Evolutionary conservation across 1,140 invertebrate genomes (phyloP), one percentile per base, ranked within the genome.

Genomic region (Capitella teleta): DNA sequence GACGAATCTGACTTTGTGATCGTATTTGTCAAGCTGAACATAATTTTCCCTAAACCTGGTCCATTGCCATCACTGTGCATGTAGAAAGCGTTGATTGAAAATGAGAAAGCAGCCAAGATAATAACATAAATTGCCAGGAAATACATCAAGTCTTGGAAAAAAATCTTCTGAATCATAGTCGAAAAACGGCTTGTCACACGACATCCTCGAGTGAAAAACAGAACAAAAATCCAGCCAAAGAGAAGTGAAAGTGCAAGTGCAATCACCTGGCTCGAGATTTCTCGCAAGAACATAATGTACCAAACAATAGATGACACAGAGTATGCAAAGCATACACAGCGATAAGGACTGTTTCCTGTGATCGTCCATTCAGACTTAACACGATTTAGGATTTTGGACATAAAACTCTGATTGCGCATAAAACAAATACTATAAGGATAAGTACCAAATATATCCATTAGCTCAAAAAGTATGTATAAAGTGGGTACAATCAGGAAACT

Each of bases 111-210:
- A 41, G 44, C 28, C 21, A 51, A 41, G 26, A 51, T 28, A 26
- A 51, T 51, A 18, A 38, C 49, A 26, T 51, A 51, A 18, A 51
- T 41, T 16, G 49, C 44, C 10, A 51, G 49, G 49, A 51, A 51
- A 41, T 51, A 51, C 24, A 51, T 43, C 25, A 51, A 41, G 25
- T 51, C 49, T 38, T 36, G 49, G 40, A 51, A 51, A 30, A 51
- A 51, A 38, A 51, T 51, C 49, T 51, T 51, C 40, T 51, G 49
- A 26, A 51, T 42, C 49, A 51, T 51, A 16, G 44, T 51, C 5
- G 49, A 46, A 30, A 51, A 51, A 10, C 49, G 38, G 38, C 49
- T 43, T 30, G 49, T 51, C 21, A 51, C 49, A 8, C 49, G 37
- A 19, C 49, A 51, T 5, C 21, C 49, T 5, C 49, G 49, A 3